Conservation (phyloP, 2,888 invertebrate genomes). For the Abscondita cerata region DNA sequence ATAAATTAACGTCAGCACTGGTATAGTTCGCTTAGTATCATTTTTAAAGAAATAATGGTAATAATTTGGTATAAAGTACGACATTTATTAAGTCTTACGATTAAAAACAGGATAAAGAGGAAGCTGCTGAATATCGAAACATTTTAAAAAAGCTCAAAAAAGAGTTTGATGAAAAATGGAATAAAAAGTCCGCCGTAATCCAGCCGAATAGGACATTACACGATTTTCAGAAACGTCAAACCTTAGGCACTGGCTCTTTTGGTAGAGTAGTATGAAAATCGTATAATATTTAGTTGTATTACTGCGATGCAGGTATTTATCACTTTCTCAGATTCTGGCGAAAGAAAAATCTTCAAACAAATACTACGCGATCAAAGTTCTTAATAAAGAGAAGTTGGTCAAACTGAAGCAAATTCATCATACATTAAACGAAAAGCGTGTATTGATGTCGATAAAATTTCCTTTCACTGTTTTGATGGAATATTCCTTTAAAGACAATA, state of each 20-base stretch:
- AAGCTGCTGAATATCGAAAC: no score
- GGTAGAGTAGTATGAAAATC: constrained; percentile 75
- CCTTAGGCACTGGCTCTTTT: constrained; percentile 89
- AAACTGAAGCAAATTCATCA: constrained; percentile 89
- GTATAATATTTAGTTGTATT: neutral
- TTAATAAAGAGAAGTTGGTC: constrained; percentile 85
- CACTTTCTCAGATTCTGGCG: constrained; percentile 56
- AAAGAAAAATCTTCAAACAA: constrained; percentile 65
- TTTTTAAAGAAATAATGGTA: no score
- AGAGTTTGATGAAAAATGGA: no score
- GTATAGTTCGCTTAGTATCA: no score
- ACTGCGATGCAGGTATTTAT: neutral
- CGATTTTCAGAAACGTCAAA: no score
- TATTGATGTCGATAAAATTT: constrained; percentile 83
- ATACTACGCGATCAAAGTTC: constrained; percentile 86
- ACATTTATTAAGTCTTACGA: no score
- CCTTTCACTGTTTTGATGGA: constrained; percentile 89
- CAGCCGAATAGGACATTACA: no score
- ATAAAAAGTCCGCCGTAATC: no score
- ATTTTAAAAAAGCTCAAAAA: no score
- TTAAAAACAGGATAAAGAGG: no score
- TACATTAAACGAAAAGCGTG: constrained; percentile 88
- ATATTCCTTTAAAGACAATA: constrained; percentile 85
- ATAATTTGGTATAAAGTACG: no score
- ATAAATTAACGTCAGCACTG: no score